Conservation (phyloP, 2,888 invertebrate species). For the Dolomedes plantarius region DNA sequence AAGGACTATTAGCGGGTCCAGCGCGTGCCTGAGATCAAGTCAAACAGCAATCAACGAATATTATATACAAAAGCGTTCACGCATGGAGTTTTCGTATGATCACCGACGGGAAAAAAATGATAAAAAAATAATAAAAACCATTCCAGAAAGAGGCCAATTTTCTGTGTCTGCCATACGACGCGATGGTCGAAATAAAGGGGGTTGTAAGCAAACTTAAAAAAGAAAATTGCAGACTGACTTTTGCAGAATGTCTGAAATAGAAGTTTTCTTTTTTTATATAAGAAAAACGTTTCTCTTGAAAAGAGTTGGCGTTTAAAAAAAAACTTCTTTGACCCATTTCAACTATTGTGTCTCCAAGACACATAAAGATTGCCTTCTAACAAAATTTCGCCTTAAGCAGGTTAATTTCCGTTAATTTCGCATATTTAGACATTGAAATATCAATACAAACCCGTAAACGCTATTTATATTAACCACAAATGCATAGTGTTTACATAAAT, state of each 20-base stretch:
- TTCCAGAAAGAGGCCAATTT: conserved; percentile 44
- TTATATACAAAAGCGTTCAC: conserved; percentile 50
- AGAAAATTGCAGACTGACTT: not conserved
- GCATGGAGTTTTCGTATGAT: conserved; percentile 47
- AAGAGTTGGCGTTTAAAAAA: too few relatives aligned
- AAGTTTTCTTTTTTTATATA: not conserved
- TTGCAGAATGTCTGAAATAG: too few relatives aligned
- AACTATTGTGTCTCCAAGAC: too few relatives aligned
- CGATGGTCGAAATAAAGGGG: conserved; percentile 19
- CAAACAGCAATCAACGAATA: conserved; percentile 40
- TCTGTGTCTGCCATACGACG: conserved; percentile 36
- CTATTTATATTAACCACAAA: too few relatives aligned
- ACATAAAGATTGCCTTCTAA: too few relatives aligned
- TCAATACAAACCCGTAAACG: too few relatives aligned
- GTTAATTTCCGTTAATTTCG: too few relatives aligned
- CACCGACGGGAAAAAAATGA: conserved; percentile 24
- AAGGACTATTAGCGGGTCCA: not conserved
- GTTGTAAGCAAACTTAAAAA: conserved; percentile 2
- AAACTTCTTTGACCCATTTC: too few relatives aligned
- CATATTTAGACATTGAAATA: too few relatives aligned
- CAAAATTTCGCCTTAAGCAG: too few relatives aligned
- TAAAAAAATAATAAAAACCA: conserved; percentile 22
- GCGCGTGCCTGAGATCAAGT: conserved; percentile 23
- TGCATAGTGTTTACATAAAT: too few relatives aligned
- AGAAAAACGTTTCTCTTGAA: too few relatives aligned